Base-by-base conservation (phyloP, 1,140 invertebrate genomes). In the Hirudo medicinalis region DNA sequence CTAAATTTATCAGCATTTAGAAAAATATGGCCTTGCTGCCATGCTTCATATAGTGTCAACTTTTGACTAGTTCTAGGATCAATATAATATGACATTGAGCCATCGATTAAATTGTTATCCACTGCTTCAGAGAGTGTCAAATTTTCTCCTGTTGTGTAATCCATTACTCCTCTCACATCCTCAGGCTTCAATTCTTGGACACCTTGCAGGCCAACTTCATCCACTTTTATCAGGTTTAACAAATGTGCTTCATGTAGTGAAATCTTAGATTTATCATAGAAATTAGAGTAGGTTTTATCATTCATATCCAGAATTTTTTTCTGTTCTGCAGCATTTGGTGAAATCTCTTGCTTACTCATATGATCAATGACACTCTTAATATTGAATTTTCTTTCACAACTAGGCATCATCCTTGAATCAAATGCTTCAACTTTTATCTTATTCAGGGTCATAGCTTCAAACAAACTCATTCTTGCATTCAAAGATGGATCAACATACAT, bases 171-270 rank as follows among this genome's bases (percentile, higher is more conserved):
- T 20, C 29, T 32, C 53, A 74, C 67, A 20, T 57, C 70, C 15
- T 72, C 57, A 25, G 53, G 36, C 66, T 74, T 74, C 8, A 69
- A 9, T 54, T 72, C 53, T 27, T 66, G 54, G 25, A 19, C 13
- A n/a, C 13, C 32, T 54, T 13, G 32, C 8, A 27, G 36, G 6
- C 53, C n/a, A 22, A 40, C 29, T 54, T 70, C 69, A 19, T 70
- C 69, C n/a, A 49, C 69, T 22, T 43, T 54, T 19, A 63, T 66
- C 17, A 94, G 86, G 54, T 89, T 88, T 72, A 86, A 85, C 73
- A 87, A 83, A 71, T 94, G 89, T 9, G 91, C 91, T 74, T 90
- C 87, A 67, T 90, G 87, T 3, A 95, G 60, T 20, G 69, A 57
- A n/a, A 73, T 72, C 40, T 53, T 63, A 60, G 75, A 71, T 0